Evolutionary conservation across 2,888 invertebrate genomes (phyloP).

Genomic region (Zaprionus obscuricornis): DNA sequence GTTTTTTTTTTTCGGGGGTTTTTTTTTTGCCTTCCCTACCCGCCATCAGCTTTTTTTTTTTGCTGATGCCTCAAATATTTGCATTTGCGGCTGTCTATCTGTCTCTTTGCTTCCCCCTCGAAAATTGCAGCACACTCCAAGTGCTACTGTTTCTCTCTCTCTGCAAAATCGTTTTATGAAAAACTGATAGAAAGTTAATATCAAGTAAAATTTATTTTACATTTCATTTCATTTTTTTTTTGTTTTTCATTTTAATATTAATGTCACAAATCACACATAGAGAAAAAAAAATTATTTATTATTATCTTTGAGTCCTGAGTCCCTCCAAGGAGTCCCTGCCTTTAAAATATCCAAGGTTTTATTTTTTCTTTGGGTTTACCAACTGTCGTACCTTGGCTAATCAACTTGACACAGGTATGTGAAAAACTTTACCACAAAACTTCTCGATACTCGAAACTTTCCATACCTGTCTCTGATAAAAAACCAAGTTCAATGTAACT

Average conservation of each 20-base stretch:
- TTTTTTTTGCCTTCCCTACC: conserved; percentile 4
- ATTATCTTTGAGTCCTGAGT: conserved; percentile 37
- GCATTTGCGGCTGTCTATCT: conserved; percentile 53
- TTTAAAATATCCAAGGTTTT: too few relatives aligned
- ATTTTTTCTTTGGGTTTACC: conserved; percentile 12
- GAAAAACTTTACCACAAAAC: conserved; percentile 52
- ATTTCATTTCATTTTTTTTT: not conserved
- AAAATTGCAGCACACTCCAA: conserved; percentile 15
- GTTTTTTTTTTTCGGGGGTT: not conserved
- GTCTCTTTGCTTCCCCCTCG: not conserved
- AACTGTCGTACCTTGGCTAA: conserved; percentile 62
- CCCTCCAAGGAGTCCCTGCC: conserved; percentile 1
- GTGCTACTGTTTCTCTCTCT: too few relatives aligned
- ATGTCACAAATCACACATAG: conserved; percentile 57
- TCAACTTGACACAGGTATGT: conserved; percentile 69
- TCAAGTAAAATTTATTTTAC: conserved; percentile 10
- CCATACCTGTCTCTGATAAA: conserved; percentile 45
- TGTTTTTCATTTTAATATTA: conserved; percentile 40
- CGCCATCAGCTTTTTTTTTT: conserved; percentile 29
- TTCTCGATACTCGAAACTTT: conserved; percentile 60
- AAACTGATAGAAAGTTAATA: conserved; percentile 29
- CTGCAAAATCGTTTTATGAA: conserved; percentile 56
- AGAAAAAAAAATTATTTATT: too few relatives aligned
- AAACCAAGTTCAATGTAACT: conserved; percentile 52
- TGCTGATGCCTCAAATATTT: conserved; percentile 59